Conservation (phyloP, 2,113 vertebrate species). For the Myiozetetes cayanensis region DNA sequence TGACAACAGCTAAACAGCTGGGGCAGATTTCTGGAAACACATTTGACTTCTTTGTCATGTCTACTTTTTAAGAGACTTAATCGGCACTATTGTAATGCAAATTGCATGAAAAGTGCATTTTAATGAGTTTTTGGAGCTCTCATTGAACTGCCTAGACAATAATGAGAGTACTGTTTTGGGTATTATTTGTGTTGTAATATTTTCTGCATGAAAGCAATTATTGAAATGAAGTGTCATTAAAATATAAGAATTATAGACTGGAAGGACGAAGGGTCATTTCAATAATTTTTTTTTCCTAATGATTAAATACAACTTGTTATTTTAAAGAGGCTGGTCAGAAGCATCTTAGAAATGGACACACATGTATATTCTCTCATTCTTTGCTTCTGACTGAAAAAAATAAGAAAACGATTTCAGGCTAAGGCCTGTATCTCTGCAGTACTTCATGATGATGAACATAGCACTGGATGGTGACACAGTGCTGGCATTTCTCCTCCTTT, state of each 20-base stretch:
- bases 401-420: background rate
- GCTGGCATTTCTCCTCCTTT: background rate
- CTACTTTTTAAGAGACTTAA: slow-evolving; percentile 48
- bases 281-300: background rate
- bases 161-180: slow-evolving; percentile 17
- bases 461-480: background rate
- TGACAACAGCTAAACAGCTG: background rate
- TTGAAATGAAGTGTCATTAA: slow-evolving; percentile 1
- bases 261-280: background rate
- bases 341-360: background rate
- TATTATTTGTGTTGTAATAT: slow-evolving; percentile 33
- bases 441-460: background rate
- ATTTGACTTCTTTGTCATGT: slow-evolving; percentile 34
- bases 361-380: background rate
- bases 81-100: slow-evolving; percentile 35
- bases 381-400: background rate
- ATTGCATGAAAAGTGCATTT: slow-evolving; percentile 35
- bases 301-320: background rate
- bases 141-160: slow-evolving; percentile 17
- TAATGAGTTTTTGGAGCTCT: slow-evolving; percentile 50
- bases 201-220: slow-evolving; percentile 37
- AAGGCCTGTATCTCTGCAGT: background rate
- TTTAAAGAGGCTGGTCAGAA: background rate
- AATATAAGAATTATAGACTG: background rate
- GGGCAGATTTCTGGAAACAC: slow-evolving; percentile 29